These are phyloP conservation scores for Saimiri boliviensis DNA, from an alignment of 2,113 vertebrate genomes.

Conservation along the genomic window DNA sequence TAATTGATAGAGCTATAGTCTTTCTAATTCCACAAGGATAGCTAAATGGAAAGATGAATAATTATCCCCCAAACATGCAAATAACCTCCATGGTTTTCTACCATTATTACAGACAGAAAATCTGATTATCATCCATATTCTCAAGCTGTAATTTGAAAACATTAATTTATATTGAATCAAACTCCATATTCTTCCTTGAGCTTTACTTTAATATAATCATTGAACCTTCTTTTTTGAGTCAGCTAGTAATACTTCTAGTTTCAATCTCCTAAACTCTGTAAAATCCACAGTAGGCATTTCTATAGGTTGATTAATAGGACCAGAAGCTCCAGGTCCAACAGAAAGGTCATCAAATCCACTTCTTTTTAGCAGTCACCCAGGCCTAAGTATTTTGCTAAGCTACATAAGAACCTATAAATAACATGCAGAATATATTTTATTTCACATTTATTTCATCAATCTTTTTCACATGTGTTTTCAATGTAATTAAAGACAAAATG, in stretches of 20 bases:
- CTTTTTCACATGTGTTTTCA: background rate
- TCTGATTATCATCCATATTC: constrained; percentile 13
- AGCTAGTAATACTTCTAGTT: background rate
- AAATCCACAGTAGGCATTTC: background rate
- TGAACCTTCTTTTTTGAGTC: background rate
- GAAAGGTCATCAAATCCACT: background rate
- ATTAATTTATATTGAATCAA: constrained; percentile 41
- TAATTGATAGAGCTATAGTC: background rate
- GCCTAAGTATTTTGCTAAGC: background rate
- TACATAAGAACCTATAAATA: background rate
- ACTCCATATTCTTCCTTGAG: background rate
- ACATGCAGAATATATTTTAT: background rate
- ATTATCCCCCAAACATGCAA: background rate
- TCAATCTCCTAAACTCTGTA: background rate
- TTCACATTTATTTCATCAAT: constrained; percentile 18
- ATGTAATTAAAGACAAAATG: background rate
- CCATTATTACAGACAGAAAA: background rate
- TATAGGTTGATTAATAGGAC: background rate
- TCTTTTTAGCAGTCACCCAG: background rate
- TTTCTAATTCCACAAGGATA: background rate
- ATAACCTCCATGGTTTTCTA: constrained; percentile 21
- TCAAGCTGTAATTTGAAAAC: constrained; percentile 36
- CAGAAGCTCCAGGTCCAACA: background rate
- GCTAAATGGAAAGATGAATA: background rate
- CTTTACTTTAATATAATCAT: background rate